These are phyloP conservation scores for Parazoanthus swiftii DNA, from an alignment of 92 coral and sea anemone genomes.

Conservation along the genomic window DNA sequence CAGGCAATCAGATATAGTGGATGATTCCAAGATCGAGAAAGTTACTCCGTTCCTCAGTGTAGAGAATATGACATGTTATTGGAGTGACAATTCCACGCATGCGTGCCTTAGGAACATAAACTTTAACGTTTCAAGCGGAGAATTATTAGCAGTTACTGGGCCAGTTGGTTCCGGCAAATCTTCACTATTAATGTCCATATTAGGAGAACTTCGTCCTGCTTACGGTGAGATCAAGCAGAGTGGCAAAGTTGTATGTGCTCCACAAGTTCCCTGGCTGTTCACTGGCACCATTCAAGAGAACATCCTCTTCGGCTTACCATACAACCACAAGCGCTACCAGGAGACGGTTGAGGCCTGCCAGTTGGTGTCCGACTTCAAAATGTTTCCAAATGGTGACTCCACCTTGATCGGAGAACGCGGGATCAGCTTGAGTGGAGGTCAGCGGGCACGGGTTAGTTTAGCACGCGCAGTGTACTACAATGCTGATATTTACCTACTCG, in stretches of 20 bases:
- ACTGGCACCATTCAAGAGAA: constrained; percentile 33
- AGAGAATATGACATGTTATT: constrained; percentile 28
- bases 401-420: constrained; percentile 42
- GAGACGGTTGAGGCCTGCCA: constrained; percentile 31
- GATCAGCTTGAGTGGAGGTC: constrained; percentile 31
- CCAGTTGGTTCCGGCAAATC: constrained; percentile 39
- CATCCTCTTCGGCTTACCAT: constrained; percentile 34
- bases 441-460: constrained; percentile 39
- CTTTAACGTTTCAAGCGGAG: constrained; percentile 22
- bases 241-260: constrained; percentile 11
- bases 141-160: constrained; percentile 26
- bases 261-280: constrained; percentile 35
- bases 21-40: neutral
- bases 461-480: constrained; percentile 41
- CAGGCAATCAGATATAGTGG: neutral
- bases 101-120: constrained; percentile 19
- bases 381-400: constrained; percentile 33
- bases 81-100: constrained; percentile 6
- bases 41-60: constrained; percentile 8
- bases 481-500: constrained; percentile 28
- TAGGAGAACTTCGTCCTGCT: constrained; percentile 24
- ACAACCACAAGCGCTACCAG: constrained; percentile 30
- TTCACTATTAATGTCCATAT: constrained; percentile 25
- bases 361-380: constrained; percentile 30
- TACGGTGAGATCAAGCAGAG: constrained; percentile 6